Evolutionary conservation across 2,797 vertebrate species (phyloP).

Genomic region (Anomalospiza imberbis): DNA sequence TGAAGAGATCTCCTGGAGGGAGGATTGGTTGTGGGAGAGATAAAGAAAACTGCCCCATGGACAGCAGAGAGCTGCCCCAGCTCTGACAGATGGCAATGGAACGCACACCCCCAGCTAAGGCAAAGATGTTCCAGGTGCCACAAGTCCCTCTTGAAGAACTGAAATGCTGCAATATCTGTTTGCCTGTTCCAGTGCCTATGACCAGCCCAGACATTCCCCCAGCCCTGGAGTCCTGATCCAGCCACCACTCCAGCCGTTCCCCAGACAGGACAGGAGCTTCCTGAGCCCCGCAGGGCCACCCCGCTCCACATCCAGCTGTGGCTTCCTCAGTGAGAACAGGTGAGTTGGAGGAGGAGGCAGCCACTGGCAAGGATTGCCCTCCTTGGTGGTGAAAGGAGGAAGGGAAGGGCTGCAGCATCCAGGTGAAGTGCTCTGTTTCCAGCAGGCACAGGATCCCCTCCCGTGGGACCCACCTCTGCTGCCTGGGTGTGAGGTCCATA

Average conservation of each 20-base stretch:
- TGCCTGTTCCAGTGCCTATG: constrained; percentile 85
- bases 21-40: neutral
- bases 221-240: constrained; percentile 78
- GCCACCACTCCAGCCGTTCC: constrained; percentile 85
- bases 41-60: neutral
- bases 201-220: constrained; percentile 86
- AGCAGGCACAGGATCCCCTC: neutral
- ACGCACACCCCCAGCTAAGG: neutral
- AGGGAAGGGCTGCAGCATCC: neutral
- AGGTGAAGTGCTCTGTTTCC: neutral
- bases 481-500: neutral
- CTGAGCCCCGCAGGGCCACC: constrained; percentile 78
- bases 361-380: neutral
- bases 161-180: neutral
- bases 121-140: neutral
- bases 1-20: neutral
- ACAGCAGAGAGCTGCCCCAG: neutral
- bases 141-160: neutral
- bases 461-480: neutral
- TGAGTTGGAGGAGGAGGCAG: constrained; percentile 38
- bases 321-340: constrained; percentile 76
- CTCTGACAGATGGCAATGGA: neutral
- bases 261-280: constrained; percentile 83
- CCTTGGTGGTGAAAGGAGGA: neutral
- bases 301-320: constrained; percentile 74